phyloP scores from a whole-genome alignment of 23 tunicate species.

The Pegea sp. region DNA sequence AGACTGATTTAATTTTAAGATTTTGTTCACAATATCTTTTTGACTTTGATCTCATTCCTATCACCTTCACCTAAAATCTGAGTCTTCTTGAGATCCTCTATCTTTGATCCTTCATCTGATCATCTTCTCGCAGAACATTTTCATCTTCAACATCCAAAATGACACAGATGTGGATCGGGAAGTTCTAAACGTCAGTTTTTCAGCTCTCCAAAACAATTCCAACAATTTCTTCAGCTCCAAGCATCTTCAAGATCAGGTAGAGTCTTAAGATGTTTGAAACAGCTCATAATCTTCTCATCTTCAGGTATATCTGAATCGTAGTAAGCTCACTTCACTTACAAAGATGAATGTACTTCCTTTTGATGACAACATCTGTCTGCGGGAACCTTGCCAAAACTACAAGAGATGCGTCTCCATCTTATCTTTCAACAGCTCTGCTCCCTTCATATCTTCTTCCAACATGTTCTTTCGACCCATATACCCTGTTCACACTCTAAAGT shows the following conservation, averaged over 20 bases:
- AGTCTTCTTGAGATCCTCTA: too few relatives aligned
- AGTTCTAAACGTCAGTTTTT: constrained; percentile 73
- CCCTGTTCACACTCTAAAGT: constrained; percentile 62
- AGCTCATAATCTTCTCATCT: background rate
- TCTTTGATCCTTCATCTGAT: background rate
- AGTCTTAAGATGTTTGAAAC: background rate
- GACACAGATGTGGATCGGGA: constrained; percentile 63
- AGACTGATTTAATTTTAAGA: too few relatives aligned
- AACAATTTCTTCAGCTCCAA: constrained; percentile 42
- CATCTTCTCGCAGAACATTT: constrained; percentile 26
- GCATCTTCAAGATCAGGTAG: constrained; percentile 79
- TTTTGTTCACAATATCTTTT: too few relatives aligned
- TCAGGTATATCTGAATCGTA: constrained; percentile 76
- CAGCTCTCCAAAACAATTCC: constrained; percentile 13
- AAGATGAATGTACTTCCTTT: constrained; percentile 64
- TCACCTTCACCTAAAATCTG: too few relatives aligned
- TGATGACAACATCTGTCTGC: constrained; percentile 87
- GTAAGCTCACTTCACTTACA: constrained; percentile 17
- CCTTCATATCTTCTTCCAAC: constrained; percentile 52
- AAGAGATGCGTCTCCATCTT: constrained; percentile 80
- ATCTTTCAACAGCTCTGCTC: constrained; percentile 72
- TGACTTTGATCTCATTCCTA: too few relatives aligned
- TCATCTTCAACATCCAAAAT: constrained; percentile 83
- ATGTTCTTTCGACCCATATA: constrained; percentile 81
- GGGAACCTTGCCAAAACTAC: constrained; percentile 91